phyloP scores from a whole-genome alignment of 1,140 invertebrate genomes.

The Sycophila sp. region DNA sequence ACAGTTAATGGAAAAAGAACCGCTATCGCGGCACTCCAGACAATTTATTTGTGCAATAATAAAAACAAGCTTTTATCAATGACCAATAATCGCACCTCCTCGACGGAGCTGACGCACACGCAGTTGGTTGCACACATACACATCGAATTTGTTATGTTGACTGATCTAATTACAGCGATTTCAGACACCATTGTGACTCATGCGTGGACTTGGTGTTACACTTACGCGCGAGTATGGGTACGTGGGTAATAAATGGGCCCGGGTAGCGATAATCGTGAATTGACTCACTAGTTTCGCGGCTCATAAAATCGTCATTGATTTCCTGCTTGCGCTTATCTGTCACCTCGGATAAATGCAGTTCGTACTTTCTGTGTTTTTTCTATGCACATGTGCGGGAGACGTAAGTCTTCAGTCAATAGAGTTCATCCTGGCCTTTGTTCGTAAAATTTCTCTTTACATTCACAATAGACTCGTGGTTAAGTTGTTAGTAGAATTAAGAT shows the following conservation, averaged over 20 bases:
- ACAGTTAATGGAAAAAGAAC: no score
- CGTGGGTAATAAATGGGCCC: neutral
- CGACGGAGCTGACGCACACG: neutral
- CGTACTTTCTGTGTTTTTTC: no score
- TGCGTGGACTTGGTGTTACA: neutral
- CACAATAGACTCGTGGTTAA: no score
- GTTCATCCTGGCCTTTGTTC: no score
- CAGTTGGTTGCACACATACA: neutral
- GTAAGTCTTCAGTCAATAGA: no score
- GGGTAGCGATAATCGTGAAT: neutral
- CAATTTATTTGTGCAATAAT: no score
- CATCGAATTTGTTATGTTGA: neutral
- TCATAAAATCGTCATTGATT: neutral
- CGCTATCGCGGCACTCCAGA: no score
- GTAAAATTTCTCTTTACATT: no score
- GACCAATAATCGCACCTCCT: conserved; percentile 2
- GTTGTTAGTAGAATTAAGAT: no score
- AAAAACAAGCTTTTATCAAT: conserved; percentile 5
- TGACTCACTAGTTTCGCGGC: neutral
- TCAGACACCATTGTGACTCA: neutral
- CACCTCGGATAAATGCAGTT: no score
- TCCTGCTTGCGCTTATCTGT: neutral
- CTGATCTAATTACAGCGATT: conserved; percentile 15
- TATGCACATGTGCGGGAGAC: no score
- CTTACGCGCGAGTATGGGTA: neutral